Conservation (phyloP, 2,888 invertebrate species). For the Oligia latruncula region DNA sequence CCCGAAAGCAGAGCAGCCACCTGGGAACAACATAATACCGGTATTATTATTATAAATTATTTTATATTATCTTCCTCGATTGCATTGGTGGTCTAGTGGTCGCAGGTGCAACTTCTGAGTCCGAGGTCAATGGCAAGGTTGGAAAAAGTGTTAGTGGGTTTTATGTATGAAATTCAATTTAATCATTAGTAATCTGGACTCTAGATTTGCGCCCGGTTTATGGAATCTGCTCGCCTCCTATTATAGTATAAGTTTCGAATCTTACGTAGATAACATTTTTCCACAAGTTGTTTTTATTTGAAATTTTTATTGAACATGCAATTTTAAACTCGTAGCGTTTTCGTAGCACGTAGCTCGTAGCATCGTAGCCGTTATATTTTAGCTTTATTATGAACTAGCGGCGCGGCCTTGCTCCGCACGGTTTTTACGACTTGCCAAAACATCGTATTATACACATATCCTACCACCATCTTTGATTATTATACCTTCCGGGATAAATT, state of each 20-base stretch:
- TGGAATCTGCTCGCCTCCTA: background rate
- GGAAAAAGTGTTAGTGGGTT: background rate
- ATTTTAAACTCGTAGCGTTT: constrained; percentile 26
- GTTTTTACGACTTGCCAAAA: background rate
- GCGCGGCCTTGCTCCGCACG: background rate
- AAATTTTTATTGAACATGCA: background rate
- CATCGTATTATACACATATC: background rate
- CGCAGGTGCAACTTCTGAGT: background rate
- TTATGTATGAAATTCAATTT: too few relatives aligned
- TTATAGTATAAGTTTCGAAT: background rate
- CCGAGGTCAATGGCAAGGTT: background rate
- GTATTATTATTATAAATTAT: background rate
- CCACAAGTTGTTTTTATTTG: background rate
- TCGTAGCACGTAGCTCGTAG: constrained; percentile 49
- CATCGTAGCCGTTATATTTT: background rate
- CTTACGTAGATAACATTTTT: background rate
- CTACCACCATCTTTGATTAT: too few relatives aligned
- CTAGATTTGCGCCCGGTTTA: background rate
- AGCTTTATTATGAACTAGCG: too few relatives aligned
- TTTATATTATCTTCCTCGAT: background rate
- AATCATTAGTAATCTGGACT: background rate
- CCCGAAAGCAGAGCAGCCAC: constrained; percentile 93
- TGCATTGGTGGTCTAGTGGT: too few relatives aligned
- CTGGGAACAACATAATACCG: constrained; percentile 79
- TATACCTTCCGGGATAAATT: background rate